These are phyloP conservation scores for Habrosyne pyritoides DNA, from an alignment of 2,888 invertebrate genomes.

Conservation along the genomic window DNA sequence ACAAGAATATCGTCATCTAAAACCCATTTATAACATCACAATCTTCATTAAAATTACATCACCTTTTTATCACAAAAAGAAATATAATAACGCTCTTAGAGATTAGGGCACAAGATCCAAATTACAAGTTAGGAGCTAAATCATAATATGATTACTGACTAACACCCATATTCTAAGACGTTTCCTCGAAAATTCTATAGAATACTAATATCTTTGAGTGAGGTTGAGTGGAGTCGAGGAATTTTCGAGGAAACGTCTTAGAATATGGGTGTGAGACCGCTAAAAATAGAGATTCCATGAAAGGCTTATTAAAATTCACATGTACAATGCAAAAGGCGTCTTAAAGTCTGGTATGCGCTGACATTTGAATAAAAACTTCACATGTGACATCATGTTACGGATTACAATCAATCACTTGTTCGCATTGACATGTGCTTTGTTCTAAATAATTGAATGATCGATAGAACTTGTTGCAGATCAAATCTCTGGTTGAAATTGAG, in stretches of 20 bases:
- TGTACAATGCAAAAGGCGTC: neutral
- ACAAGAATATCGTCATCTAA: neutral
- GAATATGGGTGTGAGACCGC: too few relatives aligned
- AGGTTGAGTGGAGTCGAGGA: too few relatives aligned
- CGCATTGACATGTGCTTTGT: too few relatives aligned
- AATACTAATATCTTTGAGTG: too few relatives aligned
- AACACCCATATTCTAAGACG: too few relatives aligned
- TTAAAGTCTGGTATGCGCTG: neutral
- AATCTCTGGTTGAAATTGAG: too few relatives aligned
- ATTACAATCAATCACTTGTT: too few relatives aligned
- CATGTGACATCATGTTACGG: neutral
- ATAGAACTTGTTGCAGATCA: too few relatives aligned
- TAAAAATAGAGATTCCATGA: neutral
- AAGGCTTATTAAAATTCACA: neutral
- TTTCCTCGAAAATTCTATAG: too few relatives aligned
- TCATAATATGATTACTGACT: neutral
- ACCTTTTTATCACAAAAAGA: neutral
- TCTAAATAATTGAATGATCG: too few relatives aligned
- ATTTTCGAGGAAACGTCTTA: too few relatives aligned
- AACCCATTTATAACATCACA: neutral
- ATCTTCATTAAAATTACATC: neutral
- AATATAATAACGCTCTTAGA: neutral
- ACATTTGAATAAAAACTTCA: neutral
- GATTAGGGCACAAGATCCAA: neutral
- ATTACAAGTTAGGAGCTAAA: neutral